Base-by-base conservation (phyloP, 2,888 invertebrate species). In the Pyrrhosoma nymphula region DNA sequence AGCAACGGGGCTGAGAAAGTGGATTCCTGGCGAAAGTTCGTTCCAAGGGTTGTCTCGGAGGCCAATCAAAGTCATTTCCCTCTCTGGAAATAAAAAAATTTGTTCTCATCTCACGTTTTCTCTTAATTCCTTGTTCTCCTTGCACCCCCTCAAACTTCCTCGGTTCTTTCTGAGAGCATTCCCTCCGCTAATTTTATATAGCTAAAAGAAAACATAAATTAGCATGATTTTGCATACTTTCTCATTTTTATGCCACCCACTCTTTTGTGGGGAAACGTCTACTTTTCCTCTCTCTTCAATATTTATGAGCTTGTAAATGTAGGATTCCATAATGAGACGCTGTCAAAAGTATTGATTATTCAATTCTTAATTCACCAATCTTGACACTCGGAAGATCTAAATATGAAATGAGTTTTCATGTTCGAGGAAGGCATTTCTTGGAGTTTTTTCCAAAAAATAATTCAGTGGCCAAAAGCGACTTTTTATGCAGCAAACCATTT, bases 181-280 rank as follows among this genome's bases (percentile, higher is more conserved):
- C 88, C 39, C 39, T 23, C 39, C 47, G 35, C 88, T 47, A 88
- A 88, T 88, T 88, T 88, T 26, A 88, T 88, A 10, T 88, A 23
- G 88, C 1, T 39, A 23, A 88, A 88, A 47, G 88, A 88, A 88
- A 88, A 88, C 88, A 88, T 39, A 10, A 0, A 88, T 88, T 88
- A n/a, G 88, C 88, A 88, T 88, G 39, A 39, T 88, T 88, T 88
- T 88, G 47, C 47, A 88, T 88, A 14, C 39, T 39, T 88, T n/a
- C 20, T 20, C 39, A 0, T 47, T 88, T 88, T 39, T 88, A 20
- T n/a, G 14, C 14, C 39, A 10, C n/a, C 69, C 4, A n/a, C 69
- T 26, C 1, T 69, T n/a, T 69, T 2, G 20, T 2, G 20, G 88
- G 47, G 2, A 16, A n/a, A 47, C 20, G 39, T 39, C 35, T 14